Percentiles rank a stretch among this genome's conserved stretches.
These are phyloP conservation scores for Linnaemya tessellans DNA, from an alignment of 2,888 invertebrate genomes.

Conservation along the genomic window DNA sequence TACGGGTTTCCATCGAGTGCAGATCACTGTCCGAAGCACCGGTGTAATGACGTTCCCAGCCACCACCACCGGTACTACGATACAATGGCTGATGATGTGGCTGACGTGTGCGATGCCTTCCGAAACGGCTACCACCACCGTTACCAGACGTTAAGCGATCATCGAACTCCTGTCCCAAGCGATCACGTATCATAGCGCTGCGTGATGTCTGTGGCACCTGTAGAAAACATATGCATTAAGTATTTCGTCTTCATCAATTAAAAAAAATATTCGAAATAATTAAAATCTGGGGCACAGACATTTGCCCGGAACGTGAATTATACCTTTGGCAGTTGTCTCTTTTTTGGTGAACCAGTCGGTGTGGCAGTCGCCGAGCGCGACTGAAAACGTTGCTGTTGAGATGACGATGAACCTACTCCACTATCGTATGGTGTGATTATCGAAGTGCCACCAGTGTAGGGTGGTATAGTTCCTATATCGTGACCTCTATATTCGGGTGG, in stretches of 20 bases:
- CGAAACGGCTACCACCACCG: conserved; percentile 85
- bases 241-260: no score
- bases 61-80: conserved; percentile 90
- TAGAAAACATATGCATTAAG: neutral
- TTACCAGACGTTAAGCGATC: conserved; percentile 84
- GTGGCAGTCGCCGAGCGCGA: conserved; percentile 95
- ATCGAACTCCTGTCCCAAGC: conserved; percentile 90
- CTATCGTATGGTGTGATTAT: conserved; percentile 62
- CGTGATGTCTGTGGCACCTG: conserved; percentile 89
- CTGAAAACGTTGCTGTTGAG: conserved; percentile 86
- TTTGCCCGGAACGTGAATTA: neutral
- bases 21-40: conserved; percentile 94
- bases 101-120: conserved; percentile 89
- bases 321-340: conserved; percentile 97
- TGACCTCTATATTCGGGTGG: conserved; percentile 82
- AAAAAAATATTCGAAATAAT: no score
- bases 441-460: conserved; percentile 63
- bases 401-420: conserved; percentile 62
- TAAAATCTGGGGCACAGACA: neutral
- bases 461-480: conserved; percentile 68
- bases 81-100: conserved; percentile 91
- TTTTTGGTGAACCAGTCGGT: conserved; percentile 97
- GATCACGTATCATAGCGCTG: conserved; percentile 83
- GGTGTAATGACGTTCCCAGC: conserved; percentile 93
- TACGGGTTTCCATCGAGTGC: conserved; percentile 84